Percentiles rank a stretch among this genome's conserved stretches.
phyloP scores from a whole-genome alignment of 1,140 invertebrate genomes.

The Chrysomallon squamiferum region DNA sequence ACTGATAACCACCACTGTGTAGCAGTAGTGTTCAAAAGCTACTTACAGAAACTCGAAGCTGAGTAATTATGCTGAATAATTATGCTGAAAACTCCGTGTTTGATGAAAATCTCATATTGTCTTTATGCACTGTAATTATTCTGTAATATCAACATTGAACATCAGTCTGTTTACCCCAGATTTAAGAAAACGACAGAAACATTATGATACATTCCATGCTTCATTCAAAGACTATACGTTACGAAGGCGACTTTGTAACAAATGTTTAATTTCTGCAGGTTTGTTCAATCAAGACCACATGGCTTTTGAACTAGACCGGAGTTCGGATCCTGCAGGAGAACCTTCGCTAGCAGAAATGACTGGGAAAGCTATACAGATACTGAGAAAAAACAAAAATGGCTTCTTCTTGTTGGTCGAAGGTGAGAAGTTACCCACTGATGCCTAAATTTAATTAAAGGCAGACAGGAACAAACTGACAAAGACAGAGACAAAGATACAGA shows the following conservation, averaged over 20 bases:
- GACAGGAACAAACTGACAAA: not conserved
- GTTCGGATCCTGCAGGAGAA: constrained; percentile 64
- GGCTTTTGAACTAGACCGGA: constrained; percentile 75
- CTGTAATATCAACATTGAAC: too few relatives aligned
- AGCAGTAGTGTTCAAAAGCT: too few relatives aligned
- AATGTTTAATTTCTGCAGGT: constrained; percentile 54
- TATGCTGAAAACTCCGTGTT: too few relatives aligned
- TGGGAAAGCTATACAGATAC: constrained; percentile 79
- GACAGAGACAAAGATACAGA: too few relatives aligned
- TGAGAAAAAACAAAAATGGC: constrained; percentile 80
- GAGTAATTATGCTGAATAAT: too few relatives aligned
- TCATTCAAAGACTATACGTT: not conserved
- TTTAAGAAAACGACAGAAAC: not conserved
- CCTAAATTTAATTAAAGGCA: too few relatives aligned
- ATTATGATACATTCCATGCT: not conserved
- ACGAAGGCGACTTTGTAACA: not conserved
- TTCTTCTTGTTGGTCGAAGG: constrained; percentile 91
- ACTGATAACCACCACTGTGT: too few relatives aligned
- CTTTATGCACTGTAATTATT: too few relatives aligned
- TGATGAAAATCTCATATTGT: too few relatives aligned
- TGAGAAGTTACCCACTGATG: too few relatives aligned
- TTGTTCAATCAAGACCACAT: constrained; percentile 81
- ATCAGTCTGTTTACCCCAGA: too few relatives aligned
- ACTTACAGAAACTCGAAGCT: too few relatives aligned
- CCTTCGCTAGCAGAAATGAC: constrained; percentile 86